These are phyloP conservation scores for Dromiciops gliroides DNA, from an alignment of 2,113 vertebrate species.

Conservation along the genomic window DNA sequence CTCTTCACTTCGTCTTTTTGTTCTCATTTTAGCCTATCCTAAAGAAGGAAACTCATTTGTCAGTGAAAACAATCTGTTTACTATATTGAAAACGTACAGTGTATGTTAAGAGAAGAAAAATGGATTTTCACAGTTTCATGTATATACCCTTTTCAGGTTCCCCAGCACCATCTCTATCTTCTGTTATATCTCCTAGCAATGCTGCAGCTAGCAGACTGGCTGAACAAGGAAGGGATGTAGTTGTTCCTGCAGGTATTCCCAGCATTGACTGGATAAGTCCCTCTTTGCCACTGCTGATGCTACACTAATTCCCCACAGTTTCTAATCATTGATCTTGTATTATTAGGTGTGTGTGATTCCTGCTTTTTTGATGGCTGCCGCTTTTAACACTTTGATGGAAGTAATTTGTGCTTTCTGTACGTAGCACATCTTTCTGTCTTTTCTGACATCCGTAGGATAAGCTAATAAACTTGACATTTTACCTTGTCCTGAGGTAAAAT, in stretches of 20 bases:
- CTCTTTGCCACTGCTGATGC: constrained; percentile 75
- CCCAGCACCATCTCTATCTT: constrained; percentile 88
- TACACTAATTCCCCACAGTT: constrained; percentile 77
- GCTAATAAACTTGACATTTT: constrained; percentile 38
- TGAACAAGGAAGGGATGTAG: constrained; percentile 90
- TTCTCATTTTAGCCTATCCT: constrained; percentile 45
- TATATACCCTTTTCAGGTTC: constrained; percentile 91
- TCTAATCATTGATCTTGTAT: constrained; percentile 72
- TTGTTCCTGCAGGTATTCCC: constrained; percentile 92
- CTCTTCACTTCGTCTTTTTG: constrained; percentile 14
- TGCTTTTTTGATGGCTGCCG: constrained; percentile 50
- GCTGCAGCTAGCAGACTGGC: constrained; percentile 93
- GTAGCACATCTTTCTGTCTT: constrained; percentile 47
- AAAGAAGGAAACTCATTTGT: constrained; percentile 44
- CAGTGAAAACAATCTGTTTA: constrained; percentile 28
- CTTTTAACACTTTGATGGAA: constrained; percentile 47
- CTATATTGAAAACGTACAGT: background rate
- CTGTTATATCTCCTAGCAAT: constrained; percentile 91
- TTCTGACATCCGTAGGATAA: background rate
- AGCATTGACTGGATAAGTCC: constrained; percentile 73
- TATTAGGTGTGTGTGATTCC: constrained; percentile 70
- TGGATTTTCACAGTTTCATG: constrained; percentile 81
- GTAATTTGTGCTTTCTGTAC: constrained; percentile 43
- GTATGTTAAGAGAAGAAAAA: constrained; percentile 46
- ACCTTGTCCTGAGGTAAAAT: constrained; percentile 29